A percentile compares a stretch with the other conserved stretches of the same genome.
Evolutionary conservation across 2,113 vertebrate genomes (phyloP).

Genomic region (Ceuthmochares aereus): DNA sequence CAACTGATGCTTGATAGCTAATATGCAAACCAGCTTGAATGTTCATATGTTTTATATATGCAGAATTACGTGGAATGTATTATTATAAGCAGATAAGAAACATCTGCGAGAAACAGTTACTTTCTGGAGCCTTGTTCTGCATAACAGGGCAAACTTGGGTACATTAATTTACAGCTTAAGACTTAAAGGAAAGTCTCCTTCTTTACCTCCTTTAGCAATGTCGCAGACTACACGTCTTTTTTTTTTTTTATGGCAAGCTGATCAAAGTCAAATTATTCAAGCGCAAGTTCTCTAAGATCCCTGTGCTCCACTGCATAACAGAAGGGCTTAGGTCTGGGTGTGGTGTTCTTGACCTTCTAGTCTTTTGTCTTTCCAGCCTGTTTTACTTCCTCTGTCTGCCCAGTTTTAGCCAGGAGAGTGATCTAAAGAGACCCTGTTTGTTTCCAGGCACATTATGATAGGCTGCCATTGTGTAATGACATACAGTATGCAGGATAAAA

Average conservation of each 20-base stretch:
- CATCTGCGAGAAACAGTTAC: background rate
- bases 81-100: background rate
- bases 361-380: conserved; percentile 70
- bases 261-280: conserved; percentile 63
- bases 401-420: conserved; percentile 47
- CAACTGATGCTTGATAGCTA: background rate
- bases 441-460: conserved; percentile 59
- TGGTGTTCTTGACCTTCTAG: conserved; percentile 70
- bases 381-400: conserved; percentile 68
- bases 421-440: conserved; percentile 61
- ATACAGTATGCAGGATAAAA: conserved; percentile 67
- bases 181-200: background rate
- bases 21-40: background rate
- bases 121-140: background rate
- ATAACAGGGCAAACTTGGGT: background rate
- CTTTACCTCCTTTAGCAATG: background rate
- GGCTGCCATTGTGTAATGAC: conserved; percentile 72
- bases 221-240: conserved; percentile 10
- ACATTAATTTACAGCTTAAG: background rate
- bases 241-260: conserved; percentile 23
- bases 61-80: background rate
- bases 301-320: background rate
- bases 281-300: conserved; percentile 3
- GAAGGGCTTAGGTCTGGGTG: conserved; percentile 62
- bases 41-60: background rate